A percentile compares a stretch with the other conserved stretches of the same genome.
These are phyloP conservation scores for Corythornis vintsioides DNA, from an alignment of 2,113 vertebrate species.

Conservation along the genomic window DNA sequence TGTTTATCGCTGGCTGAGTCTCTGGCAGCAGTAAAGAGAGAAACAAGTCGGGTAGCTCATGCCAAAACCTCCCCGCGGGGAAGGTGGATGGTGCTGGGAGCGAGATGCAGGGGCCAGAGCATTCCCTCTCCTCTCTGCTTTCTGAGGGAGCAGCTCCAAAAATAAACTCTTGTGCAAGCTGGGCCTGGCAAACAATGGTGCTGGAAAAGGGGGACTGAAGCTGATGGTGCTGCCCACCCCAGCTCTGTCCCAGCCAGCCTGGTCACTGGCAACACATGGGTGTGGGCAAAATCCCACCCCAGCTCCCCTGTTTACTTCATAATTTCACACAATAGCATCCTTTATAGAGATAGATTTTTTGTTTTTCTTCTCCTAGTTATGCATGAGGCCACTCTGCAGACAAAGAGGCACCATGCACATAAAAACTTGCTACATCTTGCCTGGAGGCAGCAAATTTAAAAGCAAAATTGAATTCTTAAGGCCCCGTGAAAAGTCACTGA, in stretches of 20 bases:
- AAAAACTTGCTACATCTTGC: constrained; percentile 69
- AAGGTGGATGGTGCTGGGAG: constrained; percentile 45
- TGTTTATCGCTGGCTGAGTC: constrained; percentile 46
- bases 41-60: background rate
- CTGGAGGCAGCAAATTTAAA: constrained; percentile 64
- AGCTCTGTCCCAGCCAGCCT: background rate
- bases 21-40: constrained; percentile 51
- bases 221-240: background rate
- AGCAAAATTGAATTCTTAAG: constrained; percentile 67
- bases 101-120: background rate
- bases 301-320: background rate
- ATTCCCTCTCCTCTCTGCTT: background rate
- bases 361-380: constrained; percentile 12
- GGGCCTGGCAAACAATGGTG: accelerated
- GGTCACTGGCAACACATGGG: background rate
- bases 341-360: constrained; percentile 17
- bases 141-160: background rate
- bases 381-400: constrained; percentile 59
- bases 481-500: constrained; percentile 49
- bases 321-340: constrained; percentile 54
- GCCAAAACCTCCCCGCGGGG: constrained; percentile 37
- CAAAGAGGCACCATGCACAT: constrained; percentile 68
- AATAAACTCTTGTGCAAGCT: background rate
- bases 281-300: background rate
- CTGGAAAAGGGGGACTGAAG: background rate